Evolutionary conservation across 2,888 invertebrate species (phyloP), one percentile per base, ranked within the genome.

Genomic region (Chorisops tibialis): DNA sequence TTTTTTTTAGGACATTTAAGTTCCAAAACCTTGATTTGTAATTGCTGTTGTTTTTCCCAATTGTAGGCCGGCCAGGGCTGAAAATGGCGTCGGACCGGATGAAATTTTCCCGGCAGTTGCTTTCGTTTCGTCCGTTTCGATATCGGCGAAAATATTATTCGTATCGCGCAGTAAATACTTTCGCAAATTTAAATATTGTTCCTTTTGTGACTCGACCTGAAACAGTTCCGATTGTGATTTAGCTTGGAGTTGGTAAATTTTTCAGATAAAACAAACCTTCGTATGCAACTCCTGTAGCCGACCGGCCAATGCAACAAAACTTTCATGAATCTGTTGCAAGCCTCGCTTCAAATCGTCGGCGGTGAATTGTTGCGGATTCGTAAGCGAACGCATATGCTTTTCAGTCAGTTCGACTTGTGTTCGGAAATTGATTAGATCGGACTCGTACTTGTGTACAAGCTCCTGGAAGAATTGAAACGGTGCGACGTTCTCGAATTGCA

Each of bases 261-360:
- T n/a, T 37, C 24, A 30, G 12, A 24, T 5, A 4, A 47, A 16
- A 50, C 45, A 43, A 60, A 70, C 79, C 70, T 84, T 83, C 59
- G 81, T 82, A 71, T 95, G 93, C 1, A 91, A 85, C 4, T 88
- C 86, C 71, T 94, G 92, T 38, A 94, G 78, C 39, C 91, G 86
- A 0, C 92, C 93, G n/a, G 94, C 94, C 62, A 95, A 77, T 0
- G 91, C 90, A 35, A 95, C 87, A 70, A 94, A 85, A 2, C 91
- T 89, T 74, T 92, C 92, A 74, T 94, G 91, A 70, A 94, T 84
- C 71, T 91, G 86, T 35, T 86, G 84, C 78, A 95, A 86, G 16
- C 92, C 88, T 59, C 86, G 79, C 9, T 89, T 86, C 64, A 94
- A 74, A 76, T 94, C 93, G 75, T 88, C 86, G 0, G 88, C 86